Evolutionary conservation across 2,888 invertebrate genomes (phyloP).

Genomic region (Plagodis dolabraria): DNA sequence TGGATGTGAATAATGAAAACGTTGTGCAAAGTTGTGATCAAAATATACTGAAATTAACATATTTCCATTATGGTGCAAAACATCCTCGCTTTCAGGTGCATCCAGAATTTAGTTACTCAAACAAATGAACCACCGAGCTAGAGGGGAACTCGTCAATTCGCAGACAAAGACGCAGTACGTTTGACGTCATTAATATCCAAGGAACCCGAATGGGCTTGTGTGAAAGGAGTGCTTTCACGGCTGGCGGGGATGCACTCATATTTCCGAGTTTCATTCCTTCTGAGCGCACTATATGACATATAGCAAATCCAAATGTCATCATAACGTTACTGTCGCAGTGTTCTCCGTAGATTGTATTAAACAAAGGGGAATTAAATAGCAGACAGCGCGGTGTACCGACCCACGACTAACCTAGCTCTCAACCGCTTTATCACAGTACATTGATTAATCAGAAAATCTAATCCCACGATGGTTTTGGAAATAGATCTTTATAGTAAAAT

Average conservation of each 20-base stretch:
- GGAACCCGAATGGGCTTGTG: conserved; percentile 47
- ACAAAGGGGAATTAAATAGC: conserved; percentile 72
- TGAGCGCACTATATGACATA: conserved; percentile 47
- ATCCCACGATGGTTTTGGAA: too few species aligned
- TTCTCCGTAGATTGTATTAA: conserved; percentile 71
- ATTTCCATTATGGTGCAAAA: conserved; percentile 6
- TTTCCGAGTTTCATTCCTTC: conserved; percentile 64
- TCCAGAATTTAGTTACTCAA: conserved; percentile 33
- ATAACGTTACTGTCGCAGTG: conserved; percentile 65
- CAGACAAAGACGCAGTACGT: conserved; percentile 57
- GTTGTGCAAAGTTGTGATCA: conserved; percentile 10
- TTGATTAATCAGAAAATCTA: conserved; percentile 32
- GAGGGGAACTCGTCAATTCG: conserved; percentile 53
- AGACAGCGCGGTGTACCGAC: conserved; percentile 65
- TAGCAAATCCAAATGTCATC: conserved; percentile 64
- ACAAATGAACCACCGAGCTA: conserved; percentile 42
- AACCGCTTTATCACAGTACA: conserved; percentile 57
- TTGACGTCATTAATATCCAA: conserved; percentile 63
- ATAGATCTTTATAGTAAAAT: too few species aligned
- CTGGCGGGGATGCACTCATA: conserved; percentile 62
- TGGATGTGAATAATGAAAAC: conserved; percentile 10
- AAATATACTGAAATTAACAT: conserved; percentile 13
- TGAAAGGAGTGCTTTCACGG: conserved; percentile 48
- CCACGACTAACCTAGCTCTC: conserved; percentile 59
- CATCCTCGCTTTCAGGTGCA: conserved; percentile 7